Conservation (phyloP, 2,113 vertebrate species). For the Trochalopteron elliotii region DNA sequence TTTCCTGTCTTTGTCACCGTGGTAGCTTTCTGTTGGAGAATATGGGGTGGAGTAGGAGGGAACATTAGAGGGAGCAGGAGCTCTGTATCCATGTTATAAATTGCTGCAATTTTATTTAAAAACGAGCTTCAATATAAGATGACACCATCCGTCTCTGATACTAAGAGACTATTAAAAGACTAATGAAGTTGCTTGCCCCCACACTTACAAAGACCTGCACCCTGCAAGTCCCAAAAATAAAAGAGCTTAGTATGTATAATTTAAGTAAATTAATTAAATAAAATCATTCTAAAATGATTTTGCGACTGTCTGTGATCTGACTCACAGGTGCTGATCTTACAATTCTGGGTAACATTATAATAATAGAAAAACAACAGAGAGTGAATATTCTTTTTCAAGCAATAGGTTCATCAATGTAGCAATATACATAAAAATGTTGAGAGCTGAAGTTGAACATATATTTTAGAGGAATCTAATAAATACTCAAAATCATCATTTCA, state of each 20-base stretch:
- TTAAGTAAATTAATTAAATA: conserved; percentile 48
- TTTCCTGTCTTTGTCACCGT: background rate
- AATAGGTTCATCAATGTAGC: background rate
- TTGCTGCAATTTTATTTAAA: background rate
- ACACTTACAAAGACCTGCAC: background rate
- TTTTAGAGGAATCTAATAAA: background rate
- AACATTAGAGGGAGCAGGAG: background rate
- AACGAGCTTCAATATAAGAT: background rate
- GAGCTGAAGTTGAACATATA: background rate
- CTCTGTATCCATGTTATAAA: background rate
- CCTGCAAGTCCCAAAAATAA: background rate
- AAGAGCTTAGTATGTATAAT: background rate
- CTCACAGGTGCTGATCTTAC: conserved; percentile 5
- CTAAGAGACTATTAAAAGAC: conserved; percentile 23
- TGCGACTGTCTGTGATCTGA: conserved; percentile 28
- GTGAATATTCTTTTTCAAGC: background rate
- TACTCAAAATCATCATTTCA: background rate
- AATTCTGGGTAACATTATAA: background rate
- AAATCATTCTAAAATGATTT: background rate
- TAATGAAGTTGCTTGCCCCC: background rate
- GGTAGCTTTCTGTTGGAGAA: background rate
- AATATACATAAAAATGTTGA: background rate
- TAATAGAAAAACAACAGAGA: background rate
- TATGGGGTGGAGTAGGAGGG: background rate
- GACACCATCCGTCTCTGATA: background rate